Base-by-base conservation (phyloP, 2,797 vertebrate genomes). In the Rhadinocentrus ornatus region DNA sequence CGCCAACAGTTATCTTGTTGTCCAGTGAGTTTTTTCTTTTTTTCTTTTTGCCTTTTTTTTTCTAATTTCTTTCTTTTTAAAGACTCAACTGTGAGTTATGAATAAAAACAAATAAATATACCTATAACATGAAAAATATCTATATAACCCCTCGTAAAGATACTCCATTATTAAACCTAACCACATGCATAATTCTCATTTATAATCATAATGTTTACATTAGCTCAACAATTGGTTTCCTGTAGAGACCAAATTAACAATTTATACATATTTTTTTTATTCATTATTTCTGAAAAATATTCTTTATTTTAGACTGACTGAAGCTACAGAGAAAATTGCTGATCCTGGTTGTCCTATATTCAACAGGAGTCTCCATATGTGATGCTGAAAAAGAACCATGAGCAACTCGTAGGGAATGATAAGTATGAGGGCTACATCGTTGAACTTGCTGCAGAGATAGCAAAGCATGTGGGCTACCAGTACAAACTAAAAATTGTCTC, bases 331-430 rank as follows among this genome's bases (percentile, higher is more conserved):
- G n/a, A 15, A 22, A 37, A 35, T 8, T 26, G 57, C 15, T 9
- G 5, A 13, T 24, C 6, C n/a, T 54, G 48, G 4, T 50, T 46
- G 3, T n/a, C 41, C 6, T 48, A 0, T 27, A 5, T 75, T 83
- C 55, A 35, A 76, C 90, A 99, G 98, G 98, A 99, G 91, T 95
- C 97, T 18, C 98, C 98, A 0, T 99, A 99, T 0, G 98, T 99
- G 86, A 99, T 99, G 98, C 93, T 97, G 75, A 99, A 99, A 94
- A 99, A 99, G 90, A 99, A 98, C 0, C 97, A 97, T 12, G 98
- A 99, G 69, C 95, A 96, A 85, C 94, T 98, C 46, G 91, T 90
- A 68, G 98, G 98, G 41, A 99, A 99, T 0, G 96, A 98, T 77
- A 96, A 95, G 81, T 99, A 98, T 0, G 98, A 99, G 86, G 98